Percentiles rank a stretch among this genome's conserved stretches.
phyloP scores from a whole-genome alignment of 2,888 invertebrate species.

The Lasioglossum calceatum region DNA sequence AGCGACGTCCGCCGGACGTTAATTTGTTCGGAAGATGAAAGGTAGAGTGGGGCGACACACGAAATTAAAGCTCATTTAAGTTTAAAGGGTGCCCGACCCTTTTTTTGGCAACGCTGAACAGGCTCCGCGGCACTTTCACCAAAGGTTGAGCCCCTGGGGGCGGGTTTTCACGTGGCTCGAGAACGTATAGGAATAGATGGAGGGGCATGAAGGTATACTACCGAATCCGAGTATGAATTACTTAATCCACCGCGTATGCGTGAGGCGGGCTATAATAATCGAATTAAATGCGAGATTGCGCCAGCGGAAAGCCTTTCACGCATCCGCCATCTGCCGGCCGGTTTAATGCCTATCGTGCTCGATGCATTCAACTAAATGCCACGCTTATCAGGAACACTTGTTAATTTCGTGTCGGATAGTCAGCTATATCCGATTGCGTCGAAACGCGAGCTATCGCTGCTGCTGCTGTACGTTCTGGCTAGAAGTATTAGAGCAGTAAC shows the following conservation, averaged over 20 bases:
- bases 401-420: constrained; percentile 37
- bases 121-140: background rate
- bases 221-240: constrained; percentile 67
- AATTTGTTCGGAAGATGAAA: background rate
- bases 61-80: background rate
- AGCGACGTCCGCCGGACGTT: background rate
- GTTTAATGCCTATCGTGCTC: constrained; percentile 46
- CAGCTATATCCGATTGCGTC: background rate
- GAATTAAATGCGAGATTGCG: constrained; percentile 74
- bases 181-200: constrained; percentile 21
- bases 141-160: background rate
- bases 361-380: constrained; percentile 43
- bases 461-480: background rate
- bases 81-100: background rate
- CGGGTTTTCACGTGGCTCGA: constrained; percentile 23
- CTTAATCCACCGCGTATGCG: constrained; percentile 61
- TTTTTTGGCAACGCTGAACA: background rate
- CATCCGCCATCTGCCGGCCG: constrained; percentile 48
- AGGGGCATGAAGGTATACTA: constrained; percentile 7
- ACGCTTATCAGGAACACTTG: constrained; percentile 58
- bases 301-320: constrained; percentile 54
- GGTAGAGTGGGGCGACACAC: background rate
- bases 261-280: constrained; percentile 66
- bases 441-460: background rate
- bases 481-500: background rate